Percentiles rank a stretch among this genome's conserved stretches.
These are phyloP conservation scores for Drosophila lacteicornis DNA, from an alignment of 1,140 invertebrate genomes.

Conservation along the genomic window DNA sequence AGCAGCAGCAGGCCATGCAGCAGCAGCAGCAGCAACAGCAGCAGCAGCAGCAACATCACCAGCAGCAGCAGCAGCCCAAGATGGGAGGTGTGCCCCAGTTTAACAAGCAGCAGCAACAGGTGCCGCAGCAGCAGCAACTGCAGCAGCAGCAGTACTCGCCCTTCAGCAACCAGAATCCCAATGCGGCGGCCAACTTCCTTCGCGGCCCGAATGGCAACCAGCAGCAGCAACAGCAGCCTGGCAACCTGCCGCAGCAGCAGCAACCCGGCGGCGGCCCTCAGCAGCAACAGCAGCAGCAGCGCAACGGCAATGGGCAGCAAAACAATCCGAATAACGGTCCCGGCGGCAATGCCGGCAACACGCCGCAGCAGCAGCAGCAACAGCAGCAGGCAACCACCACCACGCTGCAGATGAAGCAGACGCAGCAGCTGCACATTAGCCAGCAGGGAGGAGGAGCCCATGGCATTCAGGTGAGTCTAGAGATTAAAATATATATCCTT, in stretches of 20 bases:
- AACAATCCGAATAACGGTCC: conserved; percentile 71
- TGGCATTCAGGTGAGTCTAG: conserved; percentile 89
- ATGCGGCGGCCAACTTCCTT: conserved; percentile 74
- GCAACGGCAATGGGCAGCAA: conserved; percentile 59
- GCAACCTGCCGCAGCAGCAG: conserved; percentile 84
- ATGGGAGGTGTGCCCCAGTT: conserved; percentile 75
- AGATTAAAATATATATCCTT: neutral
- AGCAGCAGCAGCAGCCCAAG: conserved; percentile 62
- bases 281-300: conserved; percentile 37
- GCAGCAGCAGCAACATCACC: conserved; percentile 65
- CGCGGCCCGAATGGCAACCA: conserved; percentile 87
- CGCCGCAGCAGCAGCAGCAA: conserved; percentile 67
- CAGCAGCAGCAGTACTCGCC: conserved; percentile 88
- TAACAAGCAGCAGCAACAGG: conserved; percentile 85
- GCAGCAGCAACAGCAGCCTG: conserved; percentile 85
- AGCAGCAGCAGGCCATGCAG: conserved; percentile 81
- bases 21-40: conserved; percentile 73
- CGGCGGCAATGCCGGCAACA: conserved; percentile 60
- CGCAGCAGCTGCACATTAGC: conserved; percentile 93
- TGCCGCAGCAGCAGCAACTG: conserved; percentile 86
- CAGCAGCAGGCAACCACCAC: conserved; percentile 84
- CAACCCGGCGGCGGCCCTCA: conserved; percentile 54
- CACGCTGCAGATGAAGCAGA: conserved; percentile 92
- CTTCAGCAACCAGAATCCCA: conserved; percentile 85
- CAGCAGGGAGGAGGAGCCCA: conserved; percentile 89